Percentiles rank a stretch among this genome's conserved stretches.
phyloP scores from a whole-genome alignment of 2,113 vertebrate species.

The Hystrix brachyura region DNA sequence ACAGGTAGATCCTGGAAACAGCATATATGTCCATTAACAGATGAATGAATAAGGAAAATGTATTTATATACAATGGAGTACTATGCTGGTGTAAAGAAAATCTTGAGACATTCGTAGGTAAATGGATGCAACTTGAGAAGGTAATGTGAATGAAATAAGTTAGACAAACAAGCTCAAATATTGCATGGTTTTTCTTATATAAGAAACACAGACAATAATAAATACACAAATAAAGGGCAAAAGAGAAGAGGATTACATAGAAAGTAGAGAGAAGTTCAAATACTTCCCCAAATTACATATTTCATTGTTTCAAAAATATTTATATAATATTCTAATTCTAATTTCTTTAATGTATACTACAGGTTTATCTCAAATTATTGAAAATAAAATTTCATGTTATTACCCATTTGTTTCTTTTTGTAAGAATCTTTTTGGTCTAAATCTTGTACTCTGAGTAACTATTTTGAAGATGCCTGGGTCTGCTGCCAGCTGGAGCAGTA shows the following conservation, averaged over 20 bases:
- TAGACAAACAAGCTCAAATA: neutral
- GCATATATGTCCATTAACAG: neutral
- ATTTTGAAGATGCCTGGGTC: neutral
- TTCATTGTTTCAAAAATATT: neutral
- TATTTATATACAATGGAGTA: neutral
- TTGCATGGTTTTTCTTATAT: neutral
- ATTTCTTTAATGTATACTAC: neutral
- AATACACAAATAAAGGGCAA: neutral
- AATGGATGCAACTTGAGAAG: neutral
- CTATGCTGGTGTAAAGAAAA: neutral
- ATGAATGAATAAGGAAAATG: neutral
- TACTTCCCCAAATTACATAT: neutral
- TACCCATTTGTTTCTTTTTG: neutral
- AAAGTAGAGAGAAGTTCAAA: neutral
- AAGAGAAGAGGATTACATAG: neutral
- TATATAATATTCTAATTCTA: neutral
- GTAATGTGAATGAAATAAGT: neutral
- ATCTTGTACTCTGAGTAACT: neutral
- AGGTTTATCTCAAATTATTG: neutral
- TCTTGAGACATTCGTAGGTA: neutral
- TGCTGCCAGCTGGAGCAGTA: too few relatives aligned
- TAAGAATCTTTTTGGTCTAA: neutral
- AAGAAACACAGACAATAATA: neutral
- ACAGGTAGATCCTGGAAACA: neutral
- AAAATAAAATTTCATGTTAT: neutral